Evolutionary conservation across 2,113 vertebrate genomes (phyloP).

Genomic region (Fukomys damarensis): DNA sequence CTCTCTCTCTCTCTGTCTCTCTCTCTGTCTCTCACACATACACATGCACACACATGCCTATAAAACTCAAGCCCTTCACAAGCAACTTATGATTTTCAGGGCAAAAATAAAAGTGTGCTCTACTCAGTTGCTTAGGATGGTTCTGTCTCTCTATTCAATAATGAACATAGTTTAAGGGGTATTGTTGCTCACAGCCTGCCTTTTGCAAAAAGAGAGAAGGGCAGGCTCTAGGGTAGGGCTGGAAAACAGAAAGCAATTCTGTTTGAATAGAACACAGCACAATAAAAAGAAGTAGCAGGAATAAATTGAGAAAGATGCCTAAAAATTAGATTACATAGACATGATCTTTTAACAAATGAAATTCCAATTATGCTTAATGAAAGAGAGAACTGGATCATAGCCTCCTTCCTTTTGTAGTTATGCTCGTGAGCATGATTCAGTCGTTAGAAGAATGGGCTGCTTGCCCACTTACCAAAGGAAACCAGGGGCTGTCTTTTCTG

Average conservation of each 20-base stretch:
- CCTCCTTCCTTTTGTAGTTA: conserved; percentile 19
- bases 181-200: not conserved
- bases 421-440: conserved; percentile 6
- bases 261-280: not conserved
- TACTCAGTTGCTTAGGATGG: not conserved
- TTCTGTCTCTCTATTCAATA: not conserved
- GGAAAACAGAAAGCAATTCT: not conserved
- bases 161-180: not conserved
- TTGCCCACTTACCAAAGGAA: conserved; percentile 11
- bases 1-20: too few species aligned
- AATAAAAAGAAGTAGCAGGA: not conserved
- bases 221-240: not conserved
- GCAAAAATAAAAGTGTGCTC: not conserved
- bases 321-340: conserved; percentile 49
- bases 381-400: conserved; percentile 25
- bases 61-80: conserved; percentile 48
- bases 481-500: not conserved
- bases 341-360: conserved; percentile 33
- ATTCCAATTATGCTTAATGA: conserved; percentile 33
- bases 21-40: not conserved
- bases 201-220: not conserved
- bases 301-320: conserved; percentile 30
- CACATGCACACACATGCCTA: not conserved
- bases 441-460: not conserved
- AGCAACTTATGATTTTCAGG: conserved; percentile 7